Evolutionary conservation across 2,888 invertebrate genomes (phyloP).

Genomic region (Nephrocerus scutellatus): DNA sequence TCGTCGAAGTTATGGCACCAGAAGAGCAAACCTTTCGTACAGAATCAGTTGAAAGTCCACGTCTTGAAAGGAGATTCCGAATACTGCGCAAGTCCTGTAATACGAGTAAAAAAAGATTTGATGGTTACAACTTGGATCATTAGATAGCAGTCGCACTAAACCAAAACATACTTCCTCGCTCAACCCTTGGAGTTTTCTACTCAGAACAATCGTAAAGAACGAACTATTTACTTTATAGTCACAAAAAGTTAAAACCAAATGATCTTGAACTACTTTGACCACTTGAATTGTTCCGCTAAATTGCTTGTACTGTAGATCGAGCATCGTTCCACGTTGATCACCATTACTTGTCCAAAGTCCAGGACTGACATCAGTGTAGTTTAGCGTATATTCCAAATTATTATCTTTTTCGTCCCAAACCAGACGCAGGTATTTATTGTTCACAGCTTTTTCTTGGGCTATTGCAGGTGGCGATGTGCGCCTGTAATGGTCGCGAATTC

Average conservation of each 20-base stretch:
- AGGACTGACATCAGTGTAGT: slow-evolving; percentile 56
- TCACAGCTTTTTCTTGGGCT: slow-evolving; percentile 9
- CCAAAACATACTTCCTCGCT: slow-evolving; percentile 49
- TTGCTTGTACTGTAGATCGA: slow-evolving; percentile 52
- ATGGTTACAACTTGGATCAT: too few species aligned
- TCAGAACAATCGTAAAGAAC: slow-evolving; percentile 62
- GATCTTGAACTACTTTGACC: slow-evolving; percentile 65
- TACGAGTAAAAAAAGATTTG: too few species aligned
- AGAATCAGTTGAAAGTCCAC: slow-evolving; percentile 57
- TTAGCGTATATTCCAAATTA: slow-evolving; percentile 54
- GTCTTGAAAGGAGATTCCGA: slow-evolving; percentile 59
- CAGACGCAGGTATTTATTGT: slow-evolving; percentile 50
- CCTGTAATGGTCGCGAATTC: too few species aligned
- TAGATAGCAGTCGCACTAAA: too few species aligned
- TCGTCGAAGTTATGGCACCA: too few species aligned
- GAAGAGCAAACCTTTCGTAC: slow-evolving; percentile 59
- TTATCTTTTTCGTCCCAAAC: slow-evolving; percentile 61
- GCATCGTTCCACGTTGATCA: slow-evolving; percentile 52
- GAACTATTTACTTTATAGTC: slow-evolving; percentile 58
- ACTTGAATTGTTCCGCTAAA: slow-evolving; percentile 68
- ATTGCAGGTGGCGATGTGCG: slow-evolving; percentile 8
- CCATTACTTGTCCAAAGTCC: slow-evolving; percentile 63
- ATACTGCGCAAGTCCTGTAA: slow-evolving; percentile 59
- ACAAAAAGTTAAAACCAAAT: slow-evolving; percentile 73
- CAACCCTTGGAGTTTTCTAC: slow-evolving; percentile 57